Evolutionary conservation across 1,140 invertebrate genomes (phyloP).

Genomic region (Formica selysi): DNA sequence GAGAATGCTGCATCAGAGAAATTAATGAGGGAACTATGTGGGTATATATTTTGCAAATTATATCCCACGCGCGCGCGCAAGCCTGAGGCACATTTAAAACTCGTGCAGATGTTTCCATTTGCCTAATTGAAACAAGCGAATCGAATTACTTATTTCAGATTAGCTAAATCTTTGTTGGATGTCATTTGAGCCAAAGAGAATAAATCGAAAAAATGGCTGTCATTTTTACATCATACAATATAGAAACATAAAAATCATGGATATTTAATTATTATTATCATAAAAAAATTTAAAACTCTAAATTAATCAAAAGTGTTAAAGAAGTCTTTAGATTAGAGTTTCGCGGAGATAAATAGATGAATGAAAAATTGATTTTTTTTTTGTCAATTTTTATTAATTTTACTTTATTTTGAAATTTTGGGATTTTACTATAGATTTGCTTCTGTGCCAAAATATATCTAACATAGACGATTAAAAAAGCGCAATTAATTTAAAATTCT

Average conservation of each 20-base stretch:
- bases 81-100: neutral
- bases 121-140: neutral
- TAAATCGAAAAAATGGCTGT: neutral
- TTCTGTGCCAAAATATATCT: neutral
- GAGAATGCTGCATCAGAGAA: neutral
- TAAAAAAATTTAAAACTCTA: neutral
- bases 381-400: neutral
- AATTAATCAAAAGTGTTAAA: neutral
- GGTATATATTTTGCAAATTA: slow-evolving; percentile 1
- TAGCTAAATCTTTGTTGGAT: neutral
- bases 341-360: neutral
- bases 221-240: neutral
- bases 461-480: neutral
- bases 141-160: neutral
- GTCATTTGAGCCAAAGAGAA: neutral
- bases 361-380: neutral
- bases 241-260: neutral
- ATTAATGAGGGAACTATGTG: slow-evolving; percentile 17
- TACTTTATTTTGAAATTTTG: neutral
- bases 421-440: neutral
- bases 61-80: neutral
- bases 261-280: neutral
- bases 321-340: neutral
- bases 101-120: slow-evolving; percentile 2
- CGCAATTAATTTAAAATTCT: neutral